Percentiles rank a stretch among this genome's conserved stretches.
These are phyloP conservation scores for Aporrectodea caliginosa DNA, from an alignment of 1,140 invertebrate genomes.

Conservation along the genomic window DNA sequence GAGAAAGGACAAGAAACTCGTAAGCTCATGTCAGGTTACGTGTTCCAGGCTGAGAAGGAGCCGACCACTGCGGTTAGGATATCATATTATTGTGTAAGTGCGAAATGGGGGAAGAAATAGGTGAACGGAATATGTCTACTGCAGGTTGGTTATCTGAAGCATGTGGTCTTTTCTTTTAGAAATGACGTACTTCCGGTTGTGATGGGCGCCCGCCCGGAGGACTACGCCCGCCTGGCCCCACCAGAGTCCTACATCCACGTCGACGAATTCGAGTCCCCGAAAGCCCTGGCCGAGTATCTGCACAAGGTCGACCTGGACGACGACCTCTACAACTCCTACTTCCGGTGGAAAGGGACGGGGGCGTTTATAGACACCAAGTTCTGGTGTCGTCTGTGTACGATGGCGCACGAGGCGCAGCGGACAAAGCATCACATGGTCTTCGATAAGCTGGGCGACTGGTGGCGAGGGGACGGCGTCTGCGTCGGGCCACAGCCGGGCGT, in stretches of 20 bases:
- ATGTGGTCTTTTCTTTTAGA: no score
- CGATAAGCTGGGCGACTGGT: conserved; percentile 8
- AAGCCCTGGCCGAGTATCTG: conserved; percentile 79
- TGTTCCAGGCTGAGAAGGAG: no score
- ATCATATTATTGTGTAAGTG: no score
- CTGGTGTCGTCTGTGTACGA: conserved; percentile 87
- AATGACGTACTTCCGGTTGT: conserved; percentile 51
- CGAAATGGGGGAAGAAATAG: no score
- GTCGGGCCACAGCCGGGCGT: not conserved
- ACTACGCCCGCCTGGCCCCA: conserved; percentile 45
- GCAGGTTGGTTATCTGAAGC: no score
- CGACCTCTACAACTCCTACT: conserved; percentile 30
- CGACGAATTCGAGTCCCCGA: conserved; percentile 82
- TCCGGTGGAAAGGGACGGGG: conserved; percentile 50
- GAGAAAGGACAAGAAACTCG: no score
- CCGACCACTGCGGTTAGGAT: no score
- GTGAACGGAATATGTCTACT: no score
- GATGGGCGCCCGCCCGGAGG: conserved; percentile 56
- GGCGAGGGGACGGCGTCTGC: conserved; percentile 9
- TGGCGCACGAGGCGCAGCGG: conserved; percentile 41
- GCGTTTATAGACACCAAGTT: conserved; percentile 62
- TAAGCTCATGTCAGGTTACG: no score
- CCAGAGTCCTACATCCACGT: conserved; percentile 84
- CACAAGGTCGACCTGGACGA: conserved; percentile 54
- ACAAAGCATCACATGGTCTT: not conserved